Conservation (phyloP, 1,140 invertebrate species). For the Drosophila bifasciata region DNA sequence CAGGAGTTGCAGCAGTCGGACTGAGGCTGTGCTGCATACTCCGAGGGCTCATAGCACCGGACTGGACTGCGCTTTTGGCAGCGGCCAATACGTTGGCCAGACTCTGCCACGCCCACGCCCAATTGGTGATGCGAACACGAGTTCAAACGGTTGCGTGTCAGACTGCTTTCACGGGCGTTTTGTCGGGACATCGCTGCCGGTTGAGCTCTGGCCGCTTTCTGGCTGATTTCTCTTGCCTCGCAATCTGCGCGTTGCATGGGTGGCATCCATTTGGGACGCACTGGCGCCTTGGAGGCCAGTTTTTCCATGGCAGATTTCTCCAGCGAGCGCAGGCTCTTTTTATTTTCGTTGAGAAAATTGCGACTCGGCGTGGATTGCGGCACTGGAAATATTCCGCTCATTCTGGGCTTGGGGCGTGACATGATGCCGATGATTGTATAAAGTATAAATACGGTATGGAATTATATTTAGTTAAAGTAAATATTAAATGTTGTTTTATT, state of each 20-base stretch:
- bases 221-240: conserved; percentile 26
- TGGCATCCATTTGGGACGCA: conserved; percentile 68
- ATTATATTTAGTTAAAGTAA: too few species aligned
- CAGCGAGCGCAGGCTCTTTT: conserved; percentile 69
- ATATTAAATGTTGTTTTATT: too few species aligned
- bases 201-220: conserved; percentile 27
- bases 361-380: conserved; percentile 66
- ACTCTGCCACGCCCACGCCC: conserved; percentile 2
- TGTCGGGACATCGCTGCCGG: neutral
- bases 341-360: conserved; percentile 78
- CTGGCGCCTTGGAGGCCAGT: conserved; percentile 55
- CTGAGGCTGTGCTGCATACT: conserved; percentile 9
- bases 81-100: conserved; percentile 17
- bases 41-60: conserved; percentile 10
- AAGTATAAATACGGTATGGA: neutral
- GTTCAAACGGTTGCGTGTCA: conserved; percentile 20
- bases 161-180: conserved; percentile 12
- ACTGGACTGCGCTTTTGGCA: conserved; percentile 5
- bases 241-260: conserved; percentile 45
- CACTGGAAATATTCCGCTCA: conserved; percentile 74
- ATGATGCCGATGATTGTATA: conserved; percentile 31
- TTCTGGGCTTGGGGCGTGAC: conserved; percentile 69
- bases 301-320: conserved; percentile 70
- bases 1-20: conserved; percentile 55
- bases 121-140: conserved; percentile 37